A percentile compares a stretch with the other conserved stretches of the same genome.
These are phyloP conservation scores for Leucania comma DNA, from an alignment of 2,888 invertebrate genomes.

Conservation along the genomic window DNA sequence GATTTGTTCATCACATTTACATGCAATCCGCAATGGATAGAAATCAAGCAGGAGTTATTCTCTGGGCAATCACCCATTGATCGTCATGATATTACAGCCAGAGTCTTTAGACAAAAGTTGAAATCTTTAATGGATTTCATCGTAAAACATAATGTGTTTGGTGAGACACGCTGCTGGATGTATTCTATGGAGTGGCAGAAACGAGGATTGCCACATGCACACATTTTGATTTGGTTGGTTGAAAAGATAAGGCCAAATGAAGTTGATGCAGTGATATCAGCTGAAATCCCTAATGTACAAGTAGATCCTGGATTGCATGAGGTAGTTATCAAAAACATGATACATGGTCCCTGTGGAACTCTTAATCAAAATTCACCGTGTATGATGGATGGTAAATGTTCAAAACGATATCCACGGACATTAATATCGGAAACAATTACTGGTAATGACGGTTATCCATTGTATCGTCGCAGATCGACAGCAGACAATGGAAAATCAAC, in stretches of 20 bases:
- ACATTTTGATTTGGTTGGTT: slow-evolving; percentile 8
- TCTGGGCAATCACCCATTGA: neutral
- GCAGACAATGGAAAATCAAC: neutral
- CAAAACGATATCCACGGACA: neutral
- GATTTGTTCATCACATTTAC: slow-evolving; percentile 65
- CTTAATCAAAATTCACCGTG: neutral
- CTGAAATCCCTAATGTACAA: neutral
- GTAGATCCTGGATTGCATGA: slow-evolving; percentile 15
- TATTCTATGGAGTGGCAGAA: slow-evolving; percentile 18
- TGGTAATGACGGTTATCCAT: neutral
- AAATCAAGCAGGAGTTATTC: slow-evolving; percentile 22
- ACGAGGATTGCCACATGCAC: slow-evolving; percentile 5
- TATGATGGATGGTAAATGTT: slow-evolving; percentile 10
- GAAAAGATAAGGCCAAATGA: slow-evolving; percentile 9
- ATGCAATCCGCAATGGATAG: slow-evolving; percentile 66
- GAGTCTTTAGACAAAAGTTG: neutral
- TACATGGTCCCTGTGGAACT: slow-evolving; percentile 5
- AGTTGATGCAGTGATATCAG: slow-evolving; percentile 3
- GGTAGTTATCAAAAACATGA: slow-evolving; percentile 4
- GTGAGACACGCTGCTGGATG: neutral
- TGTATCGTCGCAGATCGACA: slow-evolving; percentile 5
- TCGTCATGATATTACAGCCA: neutral
- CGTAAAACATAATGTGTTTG: neutral
- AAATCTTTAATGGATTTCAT: neutral
- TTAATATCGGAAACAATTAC: neutral